Evolutionary conservation across 2,888 invertebrate species (phyloP), one percentile per base, ranked within the genome.

Genomic region (Eupithecia exiguata): DNA sequence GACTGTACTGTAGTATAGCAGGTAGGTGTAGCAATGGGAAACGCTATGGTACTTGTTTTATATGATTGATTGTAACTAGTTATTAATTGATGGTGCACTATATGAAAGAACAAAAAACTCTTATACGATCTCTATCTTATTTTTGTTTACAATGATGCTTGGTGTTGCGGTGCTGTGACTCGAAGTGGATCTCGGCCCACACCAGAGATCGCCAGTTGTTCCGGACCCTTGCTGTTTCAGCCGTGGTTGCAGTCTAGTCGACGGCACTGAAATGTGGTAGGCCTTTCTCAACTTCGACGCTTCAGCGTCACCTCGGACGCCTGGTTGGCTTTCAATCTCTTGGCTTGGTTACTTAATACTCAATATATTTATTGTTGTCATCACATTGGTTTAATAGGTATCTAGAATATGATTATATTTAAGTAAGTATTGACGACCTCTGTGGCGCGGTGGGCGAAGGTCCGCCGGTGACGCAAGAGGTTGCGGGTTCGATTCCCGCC

Each of bases 61-160:
- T 46, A 38, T 74, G 76, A 77, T 77, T 72, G 76, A 77, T 74
- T 66, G 61, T 72, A 74, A 69, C 46, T 35, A 40, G 75, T 67
- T 72, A 46, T 70, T 70, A 67, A 72, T 74, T 77, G 74, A 78
- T 77, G 68, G 69, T 71, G 70, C 73, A 68, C 69, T 70, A 74
- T 71, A 25, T 25, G 58, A 58, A 25, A 58, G 25, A 58, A 58
- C 21, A 25, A 58, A 53, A 46, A 58, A 21, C 14, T 25, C 25
- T 21, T 5, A 53, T 53, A 21, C 21, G 58, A 58, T 58, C 58
- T 58, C 25, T 58, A 58, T 58, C 25, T 58, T 58, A 58, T 58
- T 58, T 21, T 58, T 25, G 25, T 58, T 12, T 58, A 53, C 53
- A 53, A 21, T 53, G n/a, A 53, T 21, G 21, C 53, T 58, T 58